Evolutionary conservation across 2,113 vertebrate genomes (phyloP).

Genomic region (Hystrix brachyura): DNA sequence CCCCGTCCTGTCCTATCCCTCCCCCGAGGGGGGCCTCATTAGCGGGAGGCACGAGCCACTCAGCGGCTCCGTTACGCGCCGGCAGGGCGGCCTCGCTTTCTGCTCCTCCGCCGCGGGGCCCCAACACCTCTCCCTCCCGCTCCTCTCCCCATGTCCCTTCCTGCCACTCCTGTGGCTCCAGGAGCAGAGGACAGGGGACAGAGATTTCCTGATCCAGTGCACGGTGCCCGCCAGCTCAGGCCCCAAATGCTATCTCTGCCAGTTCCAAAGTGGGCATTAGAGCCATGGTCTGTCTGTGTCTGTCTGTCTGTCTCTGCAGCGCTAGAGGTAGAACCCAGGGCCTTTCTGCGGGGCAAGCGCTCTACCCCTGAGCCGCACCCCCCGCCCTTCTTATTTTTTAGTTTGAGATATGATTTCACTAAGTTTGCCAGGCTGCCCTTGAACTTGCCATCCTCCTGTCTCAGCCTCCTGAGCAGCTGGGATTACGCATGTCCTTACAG

Average conservation of each 20-base stretch:
- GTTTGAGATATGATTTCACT: not conserved
- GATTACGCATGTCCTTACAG: not conserved
- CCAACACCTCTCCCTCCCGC: not conserved
- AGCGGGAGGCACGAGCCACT: conserved; percentile 74
- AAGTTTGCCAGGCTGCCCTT: not conserved
- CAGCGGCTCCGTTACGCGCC: conserved; percentile 60
- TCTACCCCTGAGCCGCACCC: not conserved
- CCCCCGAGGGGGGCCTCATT: conserved; percentile 79
- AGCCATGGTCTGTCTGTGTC: not conserved
- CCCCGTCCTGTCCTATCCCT: not conserved
- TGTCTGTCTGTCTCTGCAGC: not conserved
- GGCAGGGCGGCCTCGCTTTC: conserved; percentile 2
- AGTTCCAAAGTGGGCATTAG: not conserved
- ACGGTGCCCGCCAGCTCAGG: not conserved
- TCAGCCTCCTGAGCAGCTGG: not conserved
- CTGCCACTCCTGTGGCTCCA: not conserved
- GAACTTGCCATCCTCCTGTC: not conserved
- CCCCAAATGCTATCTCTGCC: not conserved
- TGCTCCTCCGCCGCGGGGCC: fast-evolving
- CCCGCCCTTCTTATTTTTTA: not conserved
- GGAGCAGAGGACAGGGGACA: not conserved
- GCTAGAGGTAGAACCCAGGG: not conserved
- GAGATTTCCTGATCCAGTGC: not conserved
- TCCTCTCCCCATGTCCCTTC: not conserved
- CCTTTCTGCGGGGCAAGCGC: not conserved